Evolutionary conservation across 2,113 vertebrate species (phyloP).

Genomic region (Grammomys dolichurus): DNA sequence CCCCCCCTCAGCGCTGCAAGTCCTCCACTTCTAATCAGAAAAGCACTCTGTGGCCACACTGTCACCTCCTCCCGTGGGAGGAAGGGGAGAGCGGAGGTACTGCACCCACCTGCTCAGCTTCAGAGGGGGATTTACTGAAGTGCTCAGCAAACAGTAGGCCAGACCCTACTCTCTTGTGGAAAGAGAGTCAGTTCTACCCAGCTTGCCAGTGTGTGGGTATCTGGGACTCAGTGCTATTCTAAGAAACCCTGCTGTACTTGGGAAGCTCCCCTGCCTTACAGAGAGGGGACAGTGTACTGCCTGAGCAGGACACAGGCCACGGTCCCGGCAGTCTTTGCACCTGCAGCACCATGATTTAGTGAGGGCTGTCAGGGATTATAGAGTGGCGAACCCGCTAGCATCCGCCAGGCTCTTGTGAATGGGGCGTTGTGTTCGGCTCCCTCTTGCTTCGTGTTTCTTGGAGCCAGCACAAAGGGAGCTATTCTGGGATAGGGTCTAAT

Average conservation of each 20-base stretch:
- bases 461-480: conserved; percentile 69
- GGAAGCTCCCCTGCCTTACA: conserved; percentile 42
- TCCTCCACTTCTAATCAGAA: background rate
- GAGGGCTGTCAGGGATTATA: conserved; percentile 88
- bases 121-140: too few species aligned
- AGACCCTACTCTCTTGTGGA: background rate
- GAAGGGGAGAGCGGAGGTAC: too few species aligned
- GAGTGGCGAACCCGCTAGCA: conserved; percentile 84
- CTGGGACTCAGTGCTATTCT: background rate
- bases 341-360: conserved; percentile 86
- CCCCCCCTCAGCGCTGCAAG: background rate
- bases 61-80: too few species aligned
- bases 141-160: background rate
- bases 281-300: background rate
- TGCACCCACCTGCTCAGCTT: accelerated
- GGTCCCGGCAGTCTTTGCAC: conserved; percentile 80
- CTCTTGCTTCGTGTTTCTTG: conserved; percentile 74
- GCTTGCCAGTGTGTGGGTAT: background rate
- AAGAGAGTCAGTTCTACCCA: background rate
- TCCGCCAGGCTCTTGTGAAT: conserved; percentile 84
- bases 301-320: background rate
- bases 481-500: conserved; percentile 79
- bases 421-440: conserved; percentile 81
- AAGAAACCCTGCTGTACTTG: conserved; percentile 18
- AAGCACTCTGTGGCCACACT: background rate